Evolutionary conservation across 1,140 invertebrate species (phyloP).

Genomic region (Apocrypta bakeri): DNA sequence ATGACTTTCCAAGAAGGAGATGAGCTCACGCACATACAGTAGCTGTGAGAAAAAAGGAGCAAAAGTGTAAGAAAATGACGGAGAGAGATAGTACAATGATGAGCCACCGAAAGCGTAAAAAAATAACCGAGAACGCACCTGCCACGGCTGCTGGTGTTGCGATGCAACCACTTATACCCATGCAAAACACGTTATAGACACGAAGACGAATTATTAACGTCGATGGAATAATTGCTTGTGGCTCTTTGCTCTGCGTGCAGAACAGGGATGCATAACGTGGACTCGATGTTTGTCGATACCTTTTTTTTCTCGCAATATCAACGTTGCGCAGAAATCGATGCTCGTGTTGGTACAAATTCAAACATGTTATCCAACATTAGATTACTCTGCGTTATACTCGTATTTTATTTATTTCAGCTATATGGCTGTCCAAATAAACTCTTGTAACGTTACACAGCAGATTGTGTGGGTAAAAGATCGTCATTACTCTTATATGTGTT

Average conservation of each 20-base stretch:
- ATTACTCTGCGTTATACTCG: no score
- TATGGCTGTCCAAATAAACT: no score
- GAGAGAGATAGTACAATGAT: slow-evolving; percentile 1
- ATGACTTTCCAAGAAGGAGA: not conserved
- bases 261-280: not conserved
- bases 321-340: no score
- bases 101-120: not conserved
- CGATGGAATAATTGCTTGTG: not conserved
- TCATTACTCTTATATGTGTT: no score
- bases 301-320: not conserved
- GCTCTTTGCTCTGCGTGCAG: not conserved
- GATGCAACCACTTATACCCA: not conserved
- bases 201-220: slow-evolving; percentile 18
- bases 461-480: no score
- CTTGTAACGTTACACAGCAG: no score
- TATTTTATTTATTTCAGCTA: no score
- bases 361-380: no score
- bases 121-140: slow-evolving; percentile 3
- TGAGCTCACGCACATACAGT: not conserved
- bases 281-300: not conserved
- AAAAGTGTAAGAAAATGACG: not conserved
- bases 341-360: no score
- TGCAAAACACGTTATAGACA: slow-evolving; percentile 37
- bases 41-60: not conserved
- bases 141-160: not conserved